phyloP scores from a whole-genome alignment of 2,888 invertebrate species.

The Lasioglossum zephyrum region DNA sequence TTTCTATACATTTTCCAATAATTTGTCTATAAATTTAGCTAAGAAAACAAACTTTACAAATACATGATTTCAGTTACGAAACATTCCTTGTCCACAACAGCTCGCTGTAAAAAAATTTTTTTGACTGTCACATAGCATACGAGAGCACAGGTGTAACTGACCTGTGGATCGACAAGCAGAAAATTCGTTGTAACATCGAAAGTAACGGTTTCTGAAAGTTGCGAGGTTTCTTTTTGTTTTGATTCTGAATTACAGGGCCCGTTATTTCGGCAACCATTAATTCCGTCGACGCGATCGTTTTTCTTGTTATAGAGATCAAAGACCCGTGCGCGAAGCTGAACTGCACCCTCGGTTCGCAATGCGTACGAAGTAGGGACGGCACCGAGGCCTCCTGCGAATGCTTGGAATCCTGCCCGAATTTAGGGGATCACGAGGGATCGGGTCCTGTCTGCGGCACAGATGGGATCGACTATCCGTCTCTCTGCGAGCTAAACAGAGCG shows the following conservation, averaged over 20 bases:
- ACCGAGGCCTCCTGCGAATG: constrained; percentile 91
- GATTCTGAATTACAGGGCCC: background rate
- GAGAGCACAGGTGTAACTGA: background rate
- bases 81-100: background rate
- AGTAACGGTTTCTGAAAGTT: background rate
- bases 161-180: constrained; percentile 5
- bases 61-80: background rate
- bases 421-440: constrained; percentile 93
- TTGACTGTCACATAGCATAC: background rate
- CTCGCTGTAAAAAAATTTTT: background rate
- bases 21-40: background rate
- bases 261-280: constrained; percentile 11
- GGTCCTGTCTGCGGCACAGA: constrained; percentile 93
- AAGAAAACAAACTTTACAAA: background rate
- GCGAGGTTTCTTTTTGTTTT: background rate
- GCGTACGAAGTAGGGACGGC: constrained; percentile 88
- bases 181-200: background rate
- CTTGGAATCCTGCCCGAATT: constrained; percentile 91
- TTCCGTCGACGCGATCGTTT: background rate
- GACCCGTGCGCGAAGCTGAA: constrained; percentile 87
- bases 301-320: constrained; percentile 81
- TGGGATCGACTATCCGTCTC: constrained; percentile 93
- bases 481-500: constrained; percentile 92
- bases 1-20: background rate
- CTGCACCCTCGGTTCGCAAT: constrained; percentile 87